A percentile compares a stretch with the other conserved stretches of the same genome.
Conservation (phyloP, 2,797 vertebrate species). For the Myiotriccus ornatus region DNA sequence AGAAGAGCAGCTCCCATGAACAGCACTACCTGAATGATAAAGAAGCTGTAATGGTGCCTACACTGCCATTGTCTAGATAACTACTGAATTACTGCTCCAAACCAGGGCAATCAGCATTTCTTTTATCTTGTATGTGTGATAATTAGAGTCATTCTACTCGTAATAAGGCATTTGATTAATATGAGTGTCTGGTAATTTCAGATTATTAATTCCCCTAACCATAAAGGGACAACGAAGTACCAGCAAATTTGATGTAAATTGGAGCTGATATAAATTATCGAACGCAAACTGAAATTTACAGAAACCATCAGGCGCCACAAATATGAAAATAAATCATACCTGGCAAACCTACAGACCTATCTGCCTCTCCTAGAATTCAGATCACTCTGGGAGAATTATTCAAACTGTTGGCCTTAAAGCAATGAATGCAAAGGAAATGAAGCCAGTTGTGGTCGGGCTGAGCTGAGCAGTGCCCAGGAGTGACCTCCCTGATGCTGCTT, state of each 20-base stretch:
- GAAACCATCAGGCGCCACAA: slow-evolving; percentile 52
- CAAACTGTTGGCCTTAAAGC: not conserved
- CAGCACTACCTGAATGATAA: not conserved
- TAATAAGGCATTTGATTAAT: slow-evolving; percentile 62
- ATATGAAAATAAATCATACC: slow-evolving; percentile 61
- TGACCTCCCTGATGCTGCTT: not conserved
- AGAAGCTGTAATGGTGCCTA: not conserved
- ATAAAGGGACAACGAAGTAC: slow-evolving; percentile 32
- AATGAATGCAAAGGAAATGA: not conserved
- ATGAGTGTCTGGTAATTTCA: slow-evolving; percentile 41
- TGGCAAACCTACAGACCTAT: not conserved
- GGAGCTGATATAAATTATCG: slow-evolving; percentile 65
- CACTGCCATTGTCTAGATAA: slow-evolving; percentile 32
- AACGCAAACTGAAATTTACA: slow-evolving; percentile 66
- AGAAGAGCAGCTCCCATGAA: not conserved
- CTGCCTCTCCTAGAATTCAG: not conserved
- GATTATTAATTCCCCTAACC: slow-evolving; percentile 62
- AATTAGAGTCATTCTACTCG: slow-evolving; percentile 51
- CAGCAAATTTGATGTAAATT: slow-evolving; percentile 64
- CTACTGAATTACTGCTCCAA: slow-evolving; percentile 33
- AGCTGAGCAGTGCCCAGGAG: not conserved
- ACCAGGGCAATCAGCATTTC: slow-evolving; percentile 54
- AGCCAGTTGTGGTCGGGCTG: not conserved
- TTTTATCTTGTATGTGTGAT: slow-evolving; percentile 38
- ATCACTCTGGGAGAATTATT: not conserved